phyloP scores from a whole-genome alignment of 1,140 invertebrate species.

The Drosophila pseudoananassae region DNA sequence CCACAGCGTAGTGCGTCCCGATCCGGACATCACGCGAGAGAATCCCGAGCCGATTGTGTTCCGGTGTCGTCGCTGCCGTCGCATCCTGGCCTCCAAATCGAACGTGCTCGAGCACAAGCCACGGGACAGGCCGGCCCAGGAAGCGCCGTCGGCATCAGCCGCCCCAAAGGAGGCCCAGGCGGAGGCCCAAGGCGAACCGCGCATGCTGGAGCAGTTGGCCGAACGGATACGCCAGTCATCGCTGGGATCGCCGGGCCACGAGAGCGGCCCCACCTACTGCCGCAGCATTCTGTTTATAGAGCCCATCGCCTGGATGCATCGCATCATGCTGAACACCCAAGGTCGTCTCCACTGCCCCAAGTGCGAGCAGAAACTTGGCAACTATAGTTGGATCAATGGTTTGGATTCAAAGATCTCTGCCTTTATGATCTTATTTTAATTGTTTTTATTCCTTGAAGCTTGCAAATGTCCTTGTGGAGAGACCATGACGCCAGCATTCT shows the following conservation, averaged over 20 bases:
- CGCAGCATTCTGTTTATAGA: conserved; percentile 91
- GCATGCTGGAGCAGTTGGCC: conserved; percentile 71
- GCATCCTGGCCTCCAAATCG: conserved; percentile 90
- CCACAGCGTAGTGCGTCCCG: conserved; percentile 90
- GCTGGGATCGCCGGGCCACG: conserved; percentile 57
- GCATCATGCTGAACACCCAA: conserved; percentile 88
- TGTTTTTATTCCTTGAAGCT: conserved; percentile 83
- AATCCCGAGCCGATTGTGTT: conserved; percentile 92
- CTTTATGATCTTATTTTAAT: not conserved
- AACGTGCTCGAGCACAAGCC: conserved; percentile 90
- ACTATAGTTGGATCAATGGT: conserved; percentile 94
- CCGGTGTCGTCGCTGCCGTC: conserved; percentile 91
- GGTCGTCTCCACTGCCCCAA: conserved; percentile 94
- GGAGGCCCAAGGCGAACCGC: conserved; percentile 17
- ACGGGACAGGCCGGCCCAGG: conserved; percentile 59
- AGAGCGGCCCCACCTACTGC: conserved; percentile 85
- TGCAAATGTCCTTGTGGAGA: conserved; percentile 93
- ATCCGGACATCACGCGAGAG: conserved; percentile 90
- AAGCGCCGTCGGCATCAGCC: not conserved
- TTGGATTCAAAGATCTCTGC: too few relatives aligned
- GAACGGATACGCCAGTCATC: conserved; percentile 78
- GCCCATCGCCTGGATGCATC: conserved; percentile 92
- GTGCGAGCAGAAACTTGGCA: conserved; percentile 91
- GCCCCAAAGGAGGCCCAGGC: not conserved
- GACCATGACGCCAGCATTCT: conserved; percentile 93